Conservation (phyloP, 2,113 vertebrate genomes). For the Heterotilapia buettikoferi region DNA sequence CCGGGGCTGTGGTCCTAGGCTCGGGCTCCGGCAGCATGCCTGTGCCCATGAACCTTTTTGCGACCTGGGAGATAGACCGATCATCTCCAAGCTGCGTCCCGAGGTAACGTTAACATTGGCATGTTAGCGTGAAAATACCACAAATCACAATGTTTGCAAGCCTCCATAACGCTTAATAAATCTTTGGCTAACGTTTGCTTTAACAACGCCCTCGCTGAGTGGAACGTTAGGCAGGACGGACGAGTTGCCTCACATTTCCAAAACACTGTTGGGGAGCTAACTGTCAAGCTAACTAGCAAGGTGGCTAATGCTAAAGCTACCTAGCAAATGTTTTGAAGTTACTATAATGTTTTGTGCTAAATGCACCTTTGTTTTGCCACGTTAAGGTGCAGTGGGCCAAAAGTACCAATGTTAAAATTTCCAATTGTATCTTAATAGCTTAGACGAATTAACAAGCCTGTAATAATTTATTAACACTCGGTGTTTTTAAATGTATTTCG, state of each 20-base stretch:
- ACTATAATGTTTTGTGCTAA: background rate
- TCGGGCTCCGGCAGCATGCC: slow-evolving; percentile 61
- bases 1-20: slow-evolving; percentile 50
- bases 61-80: slow-evolving; percentile 79
- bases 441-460: background rate
- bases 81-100: slow-evolving; percentile 79
- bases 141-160: background rate
- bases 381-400: background rate
- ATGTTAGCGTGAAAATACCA: background rate
- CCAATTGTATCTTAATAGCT: background rate
- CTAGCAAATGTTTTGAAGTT: background rate
- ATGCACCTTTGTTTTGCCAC: background rate
- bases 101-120: slow-evolving; percentile 55
- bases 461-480: background rate
- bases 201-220: slow-evolving; percentile 40
- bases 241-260: slow-evolving; percentile 36
- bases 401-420: background rate
- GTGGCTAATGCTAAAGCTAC: slow-evolving; percentile 59
- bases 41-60: slow-evolving; percentile 79
- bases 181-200: background rate
- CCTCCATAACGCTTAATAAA: background rate
- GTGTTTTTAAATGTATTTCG: background rate
- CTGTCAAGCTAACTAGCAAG: slow-evolving; percentile 44
- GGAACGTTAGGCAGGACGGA: background rate
- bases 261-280: slow-evolving; percentile 29